Conservation (phyloP, 2,797 vertebrate species). For the Poeciliopsis presidionis region DNA sequence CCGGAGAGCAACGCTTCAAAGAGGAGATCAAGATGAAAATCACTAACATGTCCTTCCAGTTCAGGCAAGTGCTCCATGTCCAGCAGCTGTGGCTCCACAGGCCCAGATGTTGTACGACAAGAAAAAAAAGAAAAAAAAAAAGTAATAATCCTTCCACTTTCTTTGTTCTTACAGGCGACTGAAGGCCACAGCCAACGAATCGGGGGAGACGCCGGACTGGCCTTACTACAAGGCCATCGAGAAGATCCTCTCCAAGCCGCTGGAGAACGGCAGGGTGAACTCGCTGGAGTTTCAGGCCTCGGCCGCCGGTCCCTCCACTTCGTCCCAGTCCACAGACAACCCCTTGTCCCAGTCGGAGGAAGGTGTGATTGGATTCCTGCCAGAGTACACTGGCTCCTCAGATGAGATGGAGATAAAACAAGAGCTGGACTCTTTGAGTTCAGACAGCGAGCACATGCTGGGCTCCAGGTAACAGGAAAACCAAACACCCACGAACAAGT, state of each 20-base stretch:
- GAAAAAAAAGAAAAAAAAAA: slow-evolving; percentile 5
- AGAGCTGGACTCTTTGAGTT: slow-evolving; percentile 90
- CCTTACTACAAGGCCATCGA: slow-evolving; percentile 96
- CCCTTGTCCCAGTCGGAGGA: slow-evolving; percentile 85
- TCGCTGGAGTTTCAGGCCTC: slow-evolving; percentile 85
- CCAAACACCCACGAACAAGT: not conserved
- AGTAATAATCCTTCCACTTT: not conserved
- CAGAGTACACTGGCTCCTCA: slow-evolving; percentile 91
- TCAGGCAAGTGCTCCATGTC: slow-evolving; percentile 86
- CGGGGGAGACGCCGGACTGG: slow-evolving; percentile 89
- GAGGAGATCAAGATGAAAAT: slow-evolving; percentile 99
- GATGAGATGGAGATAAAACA: slow-evolving; percentile 91
- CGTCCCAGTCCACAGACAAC: slow-evolving; percentile 84
- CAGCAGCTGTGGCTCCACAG: not conserved
- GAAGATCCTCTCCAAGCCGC: slow-evolving; percentile 93
- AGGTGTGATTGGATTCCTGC: slow-evolving; percentile 87
- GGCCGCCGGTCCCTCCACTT: slow-evolving; percentile 83
- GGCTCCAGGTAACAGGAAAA: slow-evolving; percentile 72
- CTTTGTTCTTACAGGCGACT: slow-evolving; percentile 84
- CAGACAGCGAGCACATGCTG: slow-evolving; percentile 83
- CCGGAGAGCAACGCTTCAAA: slow-evolving; percentile 94
- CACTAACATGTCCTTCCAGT: slow-evolving; percentile 99
- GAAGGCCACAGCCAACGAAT: slow-evolving; percentile 88
- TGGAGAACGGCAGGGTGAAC: slow-evolving; percentile 86
- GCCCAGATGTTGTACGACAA: slow-evolving; percentile 33